Evolutionary conservation across 2,113 vertebrate genomes (phyloP).

Genomic region (Poicephalus meyeri): DNA sequence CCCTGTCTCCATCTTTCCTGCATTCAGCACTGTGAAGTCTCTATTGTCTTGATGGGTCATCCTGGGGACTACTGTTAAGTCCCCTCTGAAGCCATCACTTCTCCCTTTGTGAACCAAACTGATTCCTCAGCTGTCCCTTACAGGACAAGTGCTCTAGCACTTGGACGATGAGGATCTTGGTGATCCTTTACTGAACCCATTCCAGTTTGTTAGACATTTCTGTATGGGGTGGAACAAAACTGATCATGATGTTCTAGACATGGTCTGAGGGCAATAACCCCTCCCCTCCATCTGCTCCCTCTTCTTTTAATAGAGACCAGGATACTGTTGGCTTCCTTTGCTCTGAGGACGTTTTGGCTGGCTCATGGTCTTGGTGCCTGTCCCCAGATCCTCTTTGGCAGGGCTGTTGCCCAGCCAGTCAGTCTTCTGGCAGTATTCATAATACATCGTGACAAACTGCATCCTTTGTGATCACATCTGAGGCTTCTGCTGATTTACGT

Average conservation of each 20-base stretch:
- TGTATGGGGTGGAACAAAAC: not conserved
- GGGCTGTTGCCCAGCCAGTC: not conserved
- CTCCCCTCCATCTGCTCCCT: not conserved
- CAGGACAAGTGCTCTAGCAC: not conserved
- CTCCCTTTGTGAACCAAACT: not conserved
- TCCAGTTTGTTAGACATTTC: not conserved
- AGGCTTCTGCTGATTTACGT: not conserved
- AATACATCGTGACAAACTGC: not conserved
- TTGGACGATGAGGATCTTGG: not conserved
- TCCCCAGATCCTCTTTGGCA: not conserved
- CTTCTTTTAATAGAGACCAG: not conserved
- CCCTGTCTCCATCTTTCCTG: not conserved
- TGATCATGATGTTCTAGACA: not conserved
- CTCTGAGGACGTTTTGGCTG: not conserved
- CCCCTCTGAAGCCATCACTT: not conserved
- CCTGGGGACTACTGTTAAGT: not conserved
- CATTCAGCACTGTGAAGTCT: not conserved
- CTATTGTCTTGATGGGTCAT: not conserved
- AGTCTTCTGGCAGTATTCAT: not conserved
- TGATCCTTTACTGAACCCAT: not conserved
- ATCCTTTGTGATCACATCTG: not conserved
- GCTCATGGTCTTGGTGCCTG: not conserved
- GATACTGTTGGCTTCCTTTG: not conserved
- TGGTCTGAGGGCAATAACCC: not conserved
- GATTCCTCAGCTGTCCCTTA: not conserved